Evolutionary conservation across 2,888 invertebrate species (phyloP).

Genomic region (Amphipoea lucens): DNA sequence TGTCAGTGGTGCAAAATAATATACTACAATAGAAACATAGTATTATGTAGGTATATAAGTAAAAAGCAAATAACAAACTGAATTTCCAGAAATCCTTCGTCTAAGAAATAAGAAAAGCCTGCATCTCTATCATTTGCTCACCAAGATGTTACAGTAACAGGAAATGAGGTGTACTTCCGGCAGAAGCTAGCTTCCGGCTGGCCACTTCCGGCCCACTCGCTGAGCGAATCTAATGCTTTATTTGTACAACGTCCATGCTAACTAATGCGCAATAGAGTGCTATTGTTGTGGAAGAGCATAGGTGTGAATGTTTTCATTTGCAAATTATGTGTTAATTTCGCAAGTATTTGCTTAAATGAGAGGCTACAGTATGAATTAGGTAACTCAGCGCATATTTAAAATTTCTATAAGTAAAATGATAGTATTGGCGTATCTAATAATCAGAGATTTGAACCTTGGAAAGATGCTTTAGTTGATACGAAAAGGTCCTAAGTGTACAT

Average conservation of each 20-base stretch:
- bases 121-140: conserved; percentile 49
- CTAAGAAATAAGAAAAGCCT: conserved; percentile 44
- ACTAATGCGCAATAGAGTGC: conserved; percentile 28
- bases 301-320: background rate
- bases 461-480: background rate
- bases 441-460: background rate
- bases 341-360: background rate
- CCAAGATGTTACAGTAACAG: conserved; percentile 66
- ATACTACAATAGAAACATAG: no score
- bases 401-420: background rate
- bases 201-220: conserved; percentile 68
- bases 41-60: background rate
- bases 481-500: background rate
- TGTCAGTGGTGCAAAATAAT: no score
- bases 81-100: conserved; percentile 20
- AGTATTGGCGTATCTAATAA: background rate
- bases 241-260: conserved; percentile 55
- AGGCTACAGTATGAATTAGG: background rate
- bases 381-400: no score
- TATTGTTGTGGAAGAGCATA: conserved; percentile 6
- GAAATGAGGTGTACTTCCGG: conserved; percentile 83
- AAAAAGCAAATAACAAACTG: background rate
- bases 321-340: background rate
- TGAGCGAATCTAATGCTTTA: conserved; percentile 58
- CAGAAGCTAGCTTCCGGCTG: conserved; percentile 74